phyloP scores from a whole-genome alignment of 2,113 vertebrate species.

The Leucosticte australis region DNA sequence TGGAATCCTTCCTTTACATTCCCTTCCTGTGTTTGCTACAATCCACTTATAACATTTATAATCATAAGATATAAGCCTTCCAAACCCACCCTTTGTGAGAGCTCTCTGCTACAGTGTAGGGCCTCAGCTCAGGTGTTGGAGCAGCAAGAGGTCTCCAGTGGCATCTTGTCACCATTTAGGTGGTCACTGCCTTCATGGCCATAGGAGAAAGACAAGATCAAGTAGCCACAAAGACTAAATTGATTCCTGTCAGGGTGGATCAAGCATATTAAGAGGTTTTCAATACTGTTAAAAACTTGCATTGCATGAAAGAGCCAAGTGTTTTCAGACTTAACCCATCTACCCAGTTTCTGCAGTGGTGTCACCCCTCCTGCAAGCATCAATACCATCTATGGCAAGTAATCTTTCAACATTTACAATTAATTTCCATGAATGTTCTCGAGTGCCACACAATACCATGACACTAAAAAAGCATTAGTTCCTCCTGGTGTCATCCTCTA shows the following conservation, averaged over 20 bases:
- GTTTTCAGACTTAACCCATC: neutral
- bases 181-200: neutral
- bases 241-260: too few relatives aligned
- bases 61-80: neutral
- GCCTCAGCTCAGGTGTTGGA: neutral
- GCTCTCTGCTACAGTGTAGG: neutral
- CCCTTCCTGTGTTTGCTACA: neutral
- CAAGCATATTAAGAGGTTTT: neutral
- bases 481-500: neutral
- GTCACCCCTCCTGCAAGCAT: neutral
- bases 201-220: neutral
- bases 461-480: neutral
- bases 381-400: neutral
- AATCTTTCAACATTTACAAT: neutral
- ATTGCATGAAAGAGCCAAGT: neutral
- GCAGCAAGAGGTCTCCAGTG: neutral
- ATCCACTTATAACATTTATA: neutral
- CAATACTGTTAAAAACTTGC: neutral
- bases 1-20: neutral
- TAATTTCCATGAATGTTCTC: constrained; percentile 9
- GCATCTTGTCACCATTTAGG: neutral
- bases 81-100: neutral
- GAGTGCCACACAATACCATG: neutral
- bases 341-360: neutral
- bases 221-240: neutral